These are phyloP conservation scores for Philonicus albiceps DNA, from an alignment of 2,888 invertebrate genomes.

Conservation along the genomic window DNA sequence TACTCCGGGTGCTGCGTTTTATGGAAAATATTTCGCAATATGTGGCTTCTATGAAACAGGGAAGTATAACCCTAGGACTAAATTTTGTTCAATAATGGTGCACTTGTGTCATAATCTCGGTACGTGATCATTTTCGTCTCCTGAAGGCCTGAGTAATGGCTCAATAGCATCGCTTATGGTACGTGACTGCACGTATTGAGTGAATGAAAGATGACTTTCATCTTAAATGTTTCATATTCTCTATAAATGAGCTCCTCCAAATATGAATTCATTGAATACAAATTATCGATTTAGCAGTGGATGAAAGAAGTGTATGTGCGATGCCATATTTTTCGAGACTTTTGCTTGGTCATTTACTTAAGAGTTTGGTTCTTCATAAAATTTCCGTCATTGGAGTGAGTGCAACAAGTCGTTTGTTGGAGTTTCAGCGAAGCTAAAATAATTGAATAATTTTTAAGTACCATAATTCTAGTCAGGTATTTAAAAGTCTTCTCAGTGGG, in stretches of 20 bases:
- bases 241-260: conserved; percentile 1
- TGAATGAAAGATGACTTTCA: conserved; percentile 36
- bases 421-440: not conserved
- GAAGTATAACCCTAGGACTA: not conserved
- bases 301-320: not conserved
- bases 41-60: not conserved
- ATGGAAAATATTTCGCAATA: conserved; percentile 11
- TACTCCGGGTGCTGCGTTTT: conserved; percentile 5
- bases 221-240: conserved; percentile 25
- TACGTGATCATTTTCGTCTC: conserved; percentile 34
- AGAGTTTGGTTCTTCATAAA: not conserved
- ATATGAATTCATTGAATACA: conserved; percentile 17
- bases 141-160: conserved; percentile 18
- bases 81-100: conserved; percentile 1
- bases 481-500: not conserved
- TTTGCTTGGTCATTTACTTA: not conserved
- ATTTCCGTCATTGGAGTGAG: not conserved
- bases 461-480: not conserved
- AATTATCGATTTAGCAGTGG: conserved; percentile 8
- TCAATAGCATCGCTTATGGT: conserved; percentile 1
- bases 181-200: conserved; percentile 29
- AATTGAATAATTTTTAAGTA: not conserved
- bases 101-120: conserved; percentile 28
- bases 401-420: not conserved
- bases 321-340: not conserved